These are phyloP conservation scores for Tetrao urogallus DNA, from an alignment of 2,113 vertebrate species.

Conservation along the genomic window DNA sequence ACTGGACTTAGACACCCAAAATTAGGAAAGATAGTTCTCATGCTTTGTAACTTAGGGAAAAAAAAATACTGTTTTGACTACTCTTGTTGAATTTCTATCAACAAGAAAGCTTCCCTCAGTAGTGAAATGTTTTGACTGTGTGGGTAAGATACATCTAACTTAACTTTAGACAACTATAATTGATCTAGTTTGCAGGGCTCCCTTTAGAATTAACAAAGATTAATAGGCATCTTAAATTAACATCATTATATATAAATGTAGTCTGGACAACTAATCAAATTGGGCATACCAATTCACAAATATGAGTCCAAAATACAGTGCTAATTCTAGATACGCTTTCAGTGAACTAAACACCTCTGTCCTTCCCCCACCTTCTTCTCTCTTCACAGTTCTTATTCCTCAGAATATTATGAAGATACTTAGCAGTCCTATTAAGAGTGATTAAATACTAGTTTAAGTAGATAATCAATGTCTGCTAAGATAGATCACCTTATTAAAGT, in stretches of 20 bases:
- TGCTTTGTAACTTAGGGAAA: not conserved
- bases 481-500: slow-evolving; percentile 59
- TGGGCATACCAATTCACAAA: slow-evolving; percentile 9
- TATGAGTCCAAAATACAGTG: not conserved
- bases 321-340: not conserved
- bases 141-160: not conserved
- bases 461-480: slow-evolving; percentile 58
- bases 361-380: not conserved
- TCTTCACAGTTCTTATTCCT: not conserved
- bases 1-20: not conserved
- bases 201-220: slow-evolving; percentile 17
- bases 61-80: not conserved
- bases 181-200: not conserved
- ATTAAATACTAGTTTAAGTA: slow-evolving; percentile 60
- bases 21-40: not conserved
- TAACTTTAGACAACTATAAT: slow-evolving; percentile 1
- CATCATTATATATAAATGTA: not conserved
- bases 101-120: not conserved
- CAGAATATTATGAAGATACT: slow-evolving; percentile 15
- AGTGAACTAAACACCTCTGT: not conserved
- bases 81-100: not conserved
- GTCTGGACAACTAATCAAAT: slow-evolving; percentile 32
- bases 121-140: not conserved
- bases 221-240: not conserved
- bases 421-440: slow-evolving; percentile 9